Conservation (phyloP, 2,888 invertebrate genomes). For the Campoplex capitator region DNA sequence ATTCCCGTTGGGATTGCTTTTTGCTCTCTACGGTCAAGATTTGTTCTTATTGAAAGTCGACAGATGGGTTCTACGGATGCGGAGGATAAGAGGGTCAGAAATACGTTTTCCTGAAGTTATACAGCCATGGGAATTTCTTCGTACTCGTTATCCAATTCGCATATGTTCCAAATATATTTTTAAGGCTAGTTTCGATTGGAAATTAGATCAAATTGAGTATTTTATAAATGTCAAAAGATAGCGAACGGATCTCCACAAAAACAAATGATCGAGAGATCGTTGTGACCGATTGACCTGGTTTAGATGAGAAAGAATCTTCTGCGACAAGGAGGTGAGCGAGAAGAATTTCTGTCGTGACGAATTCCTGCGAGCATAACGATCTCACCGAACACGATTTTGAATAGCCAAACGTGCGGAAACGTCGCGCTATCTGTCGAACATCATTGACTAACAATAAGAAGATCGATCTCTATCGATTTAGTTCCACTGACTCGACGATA, state of each 20-base stretch:
- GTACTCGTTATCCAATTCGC: not conserved
- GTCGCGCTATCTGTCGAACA: constrained; percentile 16
- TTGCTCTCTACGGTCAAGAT: constrained; percentile 2
- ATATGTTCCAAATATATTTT: not conserved
- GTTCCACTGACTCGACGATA: constrained; percentile 50
- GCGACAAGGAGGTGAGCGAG: constrained; percentile 23
- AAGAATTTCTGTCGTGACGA: constrained; percentile 33
- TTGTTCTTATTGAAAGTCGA: constrained; percentile 50
- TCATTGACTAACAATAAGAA: constrained; percentile 13
- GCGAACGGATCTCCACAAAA: constrained; percentile 14
- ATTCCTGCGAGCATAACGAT: constrained; percentile 49
- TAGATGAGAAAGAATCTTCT: constrained; percentile 45
- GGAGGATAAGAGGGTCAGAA: not conserved
- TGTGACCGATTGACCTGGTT: constrained; percentile 59
- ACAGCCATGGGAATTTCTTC: not conserved
- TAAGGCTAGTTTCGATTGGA: not conserved
- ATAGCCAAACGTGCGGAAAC: constrained; percentile 69
- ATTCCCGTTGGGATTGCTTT: constrained; percentile 24
- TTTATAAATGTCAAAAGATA: not conserved
- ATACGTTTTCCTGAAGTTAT: not conserved
- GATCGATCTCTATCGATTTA: constrained; percentile 40
- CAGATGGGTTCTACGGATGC: constrained; percentile 36
- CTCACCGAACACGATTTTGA: constrained; percentile 19
- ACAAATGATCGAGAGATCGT: constrained; percentile 45
- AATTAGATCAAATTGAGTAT: not conserved